These are phyloP conservation scores for Chouioia cunea DNA, from an alignment of 2,888 invertebrate species.

Conservation along the genomic window DNA sequence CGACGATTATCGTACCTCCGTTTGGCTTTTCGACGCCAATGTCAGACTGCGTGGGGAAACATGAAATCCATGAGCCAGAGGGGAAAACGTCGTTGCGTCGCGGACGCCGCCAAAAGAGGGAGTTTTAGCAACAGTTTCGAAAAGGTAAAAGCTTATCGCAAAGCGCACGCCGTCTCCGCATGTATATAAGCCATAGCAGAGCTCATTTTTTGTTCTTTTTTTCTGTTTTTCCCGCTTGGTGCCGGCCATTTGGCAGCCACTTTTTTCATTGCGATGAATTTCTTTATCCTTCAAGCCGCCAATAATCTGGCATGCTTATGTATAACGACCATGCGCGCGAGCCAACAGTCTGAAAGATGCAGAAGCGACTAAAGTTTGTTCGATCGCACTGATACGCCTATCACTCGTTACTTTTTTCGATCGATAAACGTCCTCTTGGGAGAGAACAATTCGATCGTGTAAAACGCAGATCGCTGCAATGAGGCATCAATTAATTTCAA, in stretches of 20 bases:
- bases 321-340: constrained; percentile 41
- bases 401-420: no score
- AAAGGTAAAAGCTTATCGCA: constrained; percentile 62
- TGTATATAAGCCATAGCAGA: constrained; percentile 58
- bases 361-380: no score
- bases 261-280: constrained; percentile 61
- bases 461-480: no score
- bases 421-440: no score
- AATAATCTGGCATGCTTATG: no score
- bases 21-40: background rate
- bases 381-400: no score
- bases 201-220: background rate
- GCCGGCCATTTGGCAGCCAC: constrained; percentile 57
- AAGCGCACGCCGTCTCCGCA: constrained; percentile 65
- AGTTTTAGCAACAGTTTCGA: constrained; percentile 40
- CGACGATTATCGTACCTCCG: constrained; percentile 37
- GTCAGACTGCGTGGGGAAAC: constrained; percentile 4
- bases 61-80: constrained; percentile 27
- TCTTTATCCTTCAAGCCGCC: constrained; percentile 54
- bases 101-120: constrained; percentile 27
- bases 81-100: constrained; percentile 9
- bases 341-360: no score
- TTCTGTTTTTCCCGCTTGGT: constrained; percentile 40
- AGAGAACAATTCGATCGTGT: no score
- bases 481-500: no score